phyloP scores from a whole-genome alignment of 1,140 invertebrate species.

The Drosophila hydei region DNA sequence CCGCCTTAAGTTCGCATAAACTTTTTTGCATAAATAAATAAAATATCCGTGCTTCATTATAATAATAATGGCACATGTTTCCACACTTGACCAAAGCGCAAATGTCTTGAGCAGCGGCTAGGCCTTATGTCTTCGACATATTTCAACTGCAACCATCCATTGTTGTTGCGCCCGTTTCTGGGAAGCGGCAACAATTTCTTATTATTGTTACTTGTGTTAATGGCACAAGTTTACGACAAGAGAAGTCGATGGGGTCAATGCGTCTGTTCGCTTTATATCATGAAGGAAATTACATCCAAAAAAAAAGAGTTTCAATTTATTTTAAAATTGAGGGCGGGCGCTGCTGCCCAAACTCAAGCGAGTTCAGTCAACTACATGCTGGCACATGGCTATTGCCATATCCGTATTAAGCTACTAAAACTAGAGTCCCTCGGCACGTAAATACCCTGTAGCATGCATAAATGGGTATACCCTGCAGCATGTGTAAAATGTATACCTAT shows the following conservation, averaged over 20 bases:
- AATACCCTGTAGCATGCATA: constrained; percentile 36
- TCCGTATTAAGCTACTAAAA: constrained; percentile 27
- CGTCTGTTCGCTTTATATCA: constrained; percentile 18
- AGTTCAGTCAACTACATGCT: constrained; percentile 47
- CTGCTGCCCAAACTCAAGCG: not conserved
- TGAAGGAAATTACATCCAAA: constrained; percentile 16
- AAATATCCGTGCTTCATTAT: not conserved
- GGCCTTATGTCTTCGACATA: constrained; percentile 5
- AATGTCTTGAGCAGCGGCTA: constrained; percentile 3
- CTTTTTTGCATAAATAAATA: not conserved
- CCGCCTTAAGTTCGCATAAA: too few relatives aligned
- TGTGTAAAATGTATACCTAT: too few relatives aligned
- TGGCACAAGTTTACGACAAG: constrained; percentile 74
- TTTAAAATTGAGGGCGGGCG: constrained; percentile 4
- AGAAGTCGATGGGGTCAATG: constrained; percentile 49
- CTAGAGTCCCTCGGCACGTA: not conserved
- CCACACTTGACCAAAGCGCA: constrained; percentile 15
- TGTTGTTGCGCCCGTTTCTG: constrained; percentile 51
- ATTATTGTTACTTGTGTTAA: constrained; percentile 59
- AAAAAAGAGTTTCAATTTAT: constrained; percentile 33
- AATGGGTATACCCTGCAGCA: too few relatives aligned
- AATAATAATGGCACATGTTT: constrained; percentile 4
- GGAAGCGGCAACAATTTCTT: constrained; percentile 28
- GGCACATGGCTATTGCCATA: constrained; percentile 21
- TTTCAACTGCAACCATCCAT: not conserved